Percentiles rank a stretch among this genome's conserved stretches.
These are phyloP conservation scores for Alitta virens DNA, from an alignment of 2,888 invertebrate genomes.

Conservation along the genomic window DNA sequence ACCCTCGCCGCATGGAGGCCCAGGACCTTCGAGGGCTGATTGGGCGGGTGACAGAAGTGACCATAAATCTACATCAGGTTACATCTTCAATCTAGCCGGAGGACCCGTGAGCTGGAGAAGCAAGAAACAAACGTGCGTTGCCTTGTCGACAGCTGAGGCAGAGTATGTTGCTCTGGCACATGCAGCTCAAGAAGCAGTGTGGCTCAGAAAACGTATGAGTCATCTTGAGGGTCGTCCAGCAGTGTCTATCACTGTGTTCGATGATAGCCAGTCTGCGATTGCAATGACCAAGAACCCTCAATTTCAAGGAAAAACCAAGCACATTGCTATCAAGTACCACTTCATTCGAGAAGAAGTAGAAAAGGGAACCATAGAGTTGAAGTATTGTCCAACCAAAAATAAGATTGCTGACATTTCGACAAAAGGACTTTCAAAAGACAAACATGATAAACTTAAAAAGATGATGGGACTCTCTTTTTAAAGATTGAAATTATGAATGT, in stretches of 20 bases:
- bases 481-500: too few relatives aligned
- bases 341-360: constrained; percentile 20
- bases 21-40: too few relatives aligned
- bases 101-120: constrained; percentile 23
- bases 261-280: constrained; percentile 30
- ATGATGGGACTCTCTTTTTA: too few relatives aligned
- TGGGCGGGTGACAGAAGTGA: constrained; percentile 1
- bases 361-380: not conserved
- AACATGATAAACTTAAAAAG: too few relatives aligned
- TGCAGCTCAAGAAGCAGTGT: constrained; percentile 28
- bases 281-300: constrained; percentile 22
- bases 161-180: constrained; percentile 30
- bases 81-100: constrained; percentile 18
- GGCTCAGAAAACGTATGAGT: constrained; percentile 8
- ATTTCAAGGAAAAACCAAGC: constrained; percentile 27
- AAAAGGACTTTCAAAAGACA: too few relatives aligned
- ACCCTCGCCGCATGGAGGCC: too few relatives aligned
- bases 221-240: constrained; percentile 4
- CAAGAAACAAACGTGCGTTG: constrained; percentile 27
- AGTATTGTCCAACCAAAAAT: not conserved
- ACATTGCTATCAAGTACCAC: constrained; percentile 28
- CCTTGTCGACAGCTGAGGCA: constrained; percentile 30
- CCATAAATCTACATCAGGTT: constrained; percentile 2
- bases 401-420: constrained; percentile 2
- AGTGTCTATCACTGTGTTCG: constrained; percentile 1